phyloP scores from a whole-genome alignment of 1,140 invertebrate species.

The Meloidogyne hapla region DNA sequence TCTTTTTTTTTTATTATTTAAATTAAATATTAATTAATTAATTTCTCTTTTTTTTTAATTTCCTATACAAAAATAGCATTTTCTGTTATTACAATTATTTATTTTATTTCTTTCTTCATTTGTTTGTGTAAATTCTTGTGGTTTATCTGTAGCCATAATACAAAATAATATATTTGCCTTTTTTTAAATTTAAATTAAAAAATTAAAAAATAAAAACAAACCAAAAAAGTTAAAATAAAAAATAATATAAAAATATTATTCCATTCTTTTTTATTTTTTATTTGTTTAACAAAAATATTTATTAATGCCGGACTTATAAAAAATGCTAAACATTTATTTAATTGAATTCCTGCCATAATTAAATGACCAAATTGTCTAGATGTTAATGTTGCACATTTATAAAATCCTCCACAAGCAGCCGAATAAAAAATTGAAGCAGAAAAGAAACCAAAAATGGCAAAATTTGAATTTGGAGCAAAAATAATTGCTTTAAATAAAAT shows the following conservation, averaged over 20 bases:
- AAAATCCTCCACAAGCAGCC: slow-evolving; percentile 45
- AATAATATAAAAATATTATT: slow-evolving; percentile 43
- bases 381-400: slow-evolving; percentile 45
- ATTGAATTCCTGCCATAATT: slow-evolving; percentile 43
- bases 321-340: slow-evolving; percentile 50
- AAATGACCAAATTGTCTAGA: slow-evolving; percentile 50
- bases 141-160: slow-evolving; percentile 39
- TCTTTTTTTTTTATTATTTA: no score
- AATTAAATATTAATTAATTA: no score
- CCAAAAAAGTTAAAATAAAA: slow-evolving; percentile 32
- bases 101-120: not conserved
- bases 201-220: slow-evolving; percentile 12
- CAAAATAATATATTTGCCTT: slow-evolving; percentile 43
- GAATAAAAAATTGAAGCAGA: slow-evolving; percentile 34
- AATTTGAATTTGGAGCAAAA: slow-evolving; percentile 28
- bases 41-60: no score
- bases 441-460: slow-evolving; percentile 28
- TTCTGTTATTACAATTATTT: not conserved
- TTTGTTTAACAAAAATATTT: slow-evolving; percentile 46
- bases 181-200: not conserved
- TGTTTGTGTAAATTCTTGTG: slow-evolving; percentile 35
- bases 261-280: slow-evolving; percentile 41
- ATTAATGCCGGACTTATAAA: slow-evolving; percentile 46
- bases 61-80: no score
- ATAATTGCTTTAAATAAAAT: not conserved